Percentiles rank a stretch among this genome's conserved stretches.
Conservation (phyloP, 2,888 invertebrate species). For the Phragmatobia fuliginosa region DNA sequence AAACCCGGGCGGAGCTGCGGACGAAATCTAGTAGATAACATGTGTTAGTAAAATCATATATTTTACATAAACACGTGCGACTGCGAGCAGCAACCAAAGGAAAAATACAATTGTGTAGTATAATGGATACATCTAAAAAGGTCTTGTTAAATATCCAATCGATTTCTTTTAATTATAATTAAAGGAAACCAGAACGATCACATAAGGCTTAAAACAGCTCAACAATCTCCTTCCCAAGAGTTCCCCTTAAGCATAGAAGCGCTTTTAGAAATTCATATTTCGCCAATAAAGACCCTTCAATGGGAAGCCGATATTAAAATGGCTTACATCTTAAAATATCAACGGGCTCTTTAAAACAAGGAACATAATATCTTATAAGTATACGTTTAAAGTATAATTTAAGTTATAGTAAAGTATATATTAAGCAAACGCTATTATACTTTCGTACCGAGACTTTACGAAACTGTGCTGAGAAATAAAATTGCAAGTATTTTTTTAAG, state of each 20-base stretch:
- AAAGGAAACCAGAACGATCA: slow-evolving; percentile 19
- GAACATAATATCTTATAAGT: slow-evolving; percentile 53
- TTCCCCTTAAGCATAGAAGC: slow-evolving; percentile 35
- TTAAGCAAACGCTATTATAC: background rate
- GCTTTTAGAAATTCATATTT: slow-evolving; percentile 59
- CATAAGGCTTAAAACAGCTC: slow-evolving; percentile 44
- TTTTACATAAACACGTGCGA: background rate
- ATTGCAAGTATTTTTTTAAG: background rate
- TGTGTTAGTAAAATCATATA: background rate
- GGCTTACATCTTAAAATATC: slow-evolving; percentile 57
- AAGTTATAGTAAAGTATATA: too few relatives aligned
- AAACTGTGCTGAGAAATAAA: background rate
- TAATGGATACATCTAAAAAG: background rate
- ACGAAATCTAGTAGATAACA: too few relatives aligned
- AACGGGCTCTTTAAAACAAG: slow-evolving; percentile 50
- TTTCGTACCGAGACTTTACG: background rate
- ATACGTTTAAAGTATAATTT: too few relatives aligned
- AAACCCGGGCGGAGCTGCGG: too few relatives aligned
- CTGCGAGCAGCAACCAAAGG: background rate
- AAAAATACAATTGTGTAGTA: background rate
- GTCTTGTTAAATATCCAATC: background rate
- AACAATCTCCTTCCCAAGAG: slow-evolving; percentile 40
- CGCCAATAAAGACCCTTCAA: slow-evolving; percentile 54
- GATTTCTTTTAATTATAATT: slow-evolving; percentile 10
- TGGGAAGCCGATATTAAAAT: slow-evolving; percentile 64